These are phyloP conservation scores for Disparrhopalites patrizii DNA, from an alignment of 2,888 invertebrate genomes.

Conservation along the genomic window DNA sequence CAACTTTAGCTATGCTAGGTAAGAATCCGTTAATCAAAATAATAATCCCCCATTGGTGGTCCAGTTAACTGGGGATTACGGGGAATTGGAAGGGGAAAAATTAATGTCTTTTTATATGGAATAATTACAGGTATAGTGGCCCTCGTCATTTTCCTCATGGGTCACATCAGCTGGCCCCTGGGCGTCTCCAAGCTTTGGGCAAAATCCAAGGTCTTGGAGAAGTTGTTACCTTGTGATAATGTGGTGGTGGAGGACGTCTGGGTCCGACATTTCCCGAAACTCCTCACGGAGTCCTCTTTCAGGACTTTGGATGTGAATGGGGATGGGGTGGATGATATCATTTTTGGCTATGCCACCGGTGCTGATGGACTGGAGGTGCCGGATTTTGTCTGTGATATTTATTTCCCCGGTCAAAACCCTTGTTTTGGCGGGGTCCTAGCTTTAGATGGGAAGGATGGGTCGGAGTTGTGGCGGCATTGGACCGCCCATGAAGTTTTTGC, in stretches of 20 bases:
- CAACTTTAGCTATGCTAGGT: conserved; percentile 60
- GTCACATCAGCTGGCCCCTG: conserved; percentile 57
- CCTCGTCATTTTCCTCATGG: conserved; percentile 59
- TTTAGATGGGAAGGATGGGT: conserved; percentile 67
- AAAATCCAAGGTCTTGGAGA: conserved; percentile 47
- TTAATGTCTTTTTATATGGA: too few relatives aligned
- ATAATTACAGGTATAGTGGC: conserved; percentile 59
- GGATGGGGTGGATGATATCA: conserved; percentile 67
- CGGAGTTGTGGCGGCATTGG: conserved; percentile 70
- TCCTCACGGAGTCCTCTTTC: conserved; percentile 70
- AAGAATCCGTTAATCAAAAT: conserved; percentile 44
- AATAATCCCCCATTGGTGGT: too few relatives aligned
- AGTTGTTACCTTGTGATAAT: conserved; percentile 60
- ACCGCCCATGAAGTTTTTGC: conserved; percentile 68
- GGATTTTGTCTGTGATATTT: conserved; percentile 59
- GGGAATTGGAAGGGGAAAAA: too few relatives aligned
- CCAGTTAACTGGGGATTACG: too few relatives aligned
- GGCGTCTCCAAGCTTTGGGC: conserved; percentile 60
- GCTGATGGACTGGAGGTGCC: conserved; percentile 59
- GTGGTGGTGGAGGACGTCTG: conserved; percentile 62
- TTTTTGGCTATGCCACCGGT: conserved; percentile 74
- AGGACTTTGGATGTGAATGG: conserved; percentile 66
- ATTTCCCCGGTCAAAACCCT: conserved; percentile 61
- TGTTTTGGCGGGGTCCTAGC: conserved; percentile 67
- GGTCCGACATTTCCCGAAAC: conserved; percentile 64